These are phyloP conservation scores for Mormyrops attenuatus DNA, from an alignment of 2,797 vertebrate genomes.

Conservation along the genomic window DNA sequence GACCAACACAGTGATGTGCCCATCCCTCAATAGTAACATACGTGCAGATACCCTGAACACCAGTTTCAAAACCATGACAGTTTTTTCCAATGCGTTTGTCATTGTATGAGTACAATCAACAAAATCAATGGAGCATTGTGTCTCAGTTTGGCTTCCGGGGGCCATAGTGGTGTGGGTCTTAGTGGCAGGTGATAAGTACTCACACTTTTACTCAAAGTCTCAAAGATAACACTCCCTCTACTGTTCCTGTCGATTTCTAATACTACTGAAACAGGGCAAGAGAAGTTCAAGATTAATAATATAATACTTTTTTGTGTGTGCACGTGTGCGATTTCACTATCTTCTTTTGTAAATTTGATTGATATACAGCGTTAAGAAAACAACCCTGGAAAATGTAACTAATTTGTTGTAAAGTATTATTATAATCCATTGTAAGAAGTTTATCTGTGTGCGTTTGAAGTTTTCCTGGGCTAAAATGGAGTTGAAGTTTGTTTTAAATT, in stretches of 20 bases:
- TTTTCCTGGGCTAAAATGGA: constrained; percentile 48
- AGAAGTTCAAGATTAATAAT: constrained; percentile 46
- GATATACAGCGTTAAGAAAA: constrained; percentile 51
- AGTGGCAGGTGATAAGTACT: background rate
- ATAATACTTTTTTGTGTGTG: constrained; percentile 47
- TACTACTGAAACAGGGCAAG: constrained; percentile 68
- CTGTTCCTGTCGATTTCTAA: constrained; percentile 44
- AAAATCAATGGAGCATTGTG: background rate
- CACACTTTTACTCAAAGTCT: background rate
- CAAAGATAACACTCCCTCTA: constrained; percentile 4
- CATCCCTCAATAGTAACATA: background rate
- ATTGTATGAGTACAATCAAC: background rate
- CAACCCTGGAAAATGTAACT: constrained; percentile 35
- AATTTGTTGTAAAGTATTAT: constrained; percentile 52
- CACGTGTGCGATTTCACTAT: constrained; percentile 46
- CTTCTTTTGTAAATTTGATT: constrained; percentile 56
- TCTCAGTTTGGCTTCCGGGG: background rate
- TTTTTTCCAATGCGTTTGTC: background rate
- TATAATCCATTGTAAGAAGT: constrained; percentile 47
- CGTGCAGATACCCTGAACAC: background rate
- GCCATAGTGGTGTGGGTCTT: background rate
- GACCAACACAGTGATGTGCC: background rate
- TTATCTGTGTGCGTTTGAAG: constrained; percentile 45
- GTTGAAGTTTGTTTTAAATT: constrained; percentile 29
- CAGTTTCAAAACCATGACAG: background rate